These are phyloP conservation scores for Nemopilema nomurai DNA, from an alignment of 30 jellyfish, hydroid and myxozoan species.

Conservation along the genomic window DNA sequence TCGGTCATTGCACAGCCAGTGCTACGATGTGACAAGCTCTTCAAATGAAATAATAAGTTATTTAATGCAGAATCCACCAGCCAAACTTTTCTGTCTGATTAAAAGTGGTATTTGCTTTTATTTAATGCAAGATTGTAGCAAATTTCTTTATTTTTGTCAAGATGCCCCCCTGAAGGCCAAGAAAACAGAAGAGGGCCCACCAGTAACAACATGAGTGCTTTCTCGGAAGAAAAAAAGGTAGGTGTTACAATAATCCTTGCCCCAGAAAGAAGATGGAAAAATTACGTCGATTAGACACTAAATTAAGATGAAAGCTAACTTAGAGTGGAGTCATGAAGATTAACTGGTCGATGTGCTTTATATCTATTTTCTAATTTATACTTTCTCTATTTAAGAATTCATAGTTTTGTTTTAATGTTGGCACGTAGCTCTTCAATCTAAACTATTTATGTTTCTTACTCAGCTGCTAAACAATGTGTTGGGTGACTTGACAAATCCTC, in stretches of 20 bases:
- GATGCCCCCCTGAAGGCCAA: slow-evolving; percentile 40
- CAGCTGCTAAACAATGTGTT: slow-evolving; percentile 23
- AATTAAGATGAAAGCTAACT: not conserved
- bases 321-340: no score
- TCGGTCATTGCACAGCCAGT: no score
- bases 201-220: not conserved
- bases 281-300: not conserved
- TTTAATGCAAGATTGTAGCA: not conserved
- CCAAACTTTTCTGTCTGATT: no score
- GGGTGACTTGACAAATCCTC: slow-evolving; percentile 24
- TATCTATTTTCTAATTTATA: no score
- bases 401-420: no score
- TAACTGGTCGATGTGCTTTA: no score
- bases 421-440: no score
- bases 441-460: not conserved
- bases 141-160: not conserved
- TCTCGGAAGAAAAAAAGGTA: not conserved
- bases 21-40: no score
- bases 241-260: not conserved
- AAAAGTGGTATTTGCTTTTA: no score
- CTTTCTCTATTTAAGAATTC: no score
- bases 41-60: no score
- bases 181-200: not conserved
- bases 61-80: no score
- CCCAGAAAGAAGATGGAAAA: not conserved